Evolutionary conservation across 2,888 invertebrate genomes (phyloP).

Genomic region (Penaeus monodon): DNA sequence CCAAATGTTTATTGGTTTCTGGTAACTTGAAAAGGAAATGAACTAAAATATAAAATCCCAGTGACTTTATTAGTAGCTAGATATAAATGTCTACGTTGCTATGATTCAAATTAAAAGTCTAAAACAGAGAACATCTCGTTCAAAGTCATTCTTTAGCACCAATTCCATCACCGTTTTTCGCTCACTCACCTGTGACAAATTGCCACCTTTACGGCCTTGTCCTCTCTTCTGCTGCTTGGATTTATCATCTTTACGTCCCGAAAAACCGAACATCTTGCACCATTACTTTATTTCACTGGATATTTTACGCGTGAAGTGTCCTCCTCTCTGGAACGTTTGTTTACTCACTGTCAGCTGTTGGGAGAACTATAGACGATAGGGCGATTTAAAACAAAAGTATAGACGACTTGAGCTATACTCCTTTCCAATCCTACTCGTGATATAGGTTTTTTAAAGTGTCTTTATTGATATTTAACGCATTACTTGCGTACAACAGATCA

Average conservation of each 20-base stretch:
- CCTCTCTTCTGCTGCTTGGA: background rate
- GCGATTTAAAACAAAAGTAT: background rate
- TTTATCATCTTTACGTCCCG: constrained; percentile 15
- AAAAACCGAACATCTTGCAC: background rate
- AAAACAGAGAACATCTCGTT: background rate
- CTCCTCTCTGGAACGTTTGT: background rate
- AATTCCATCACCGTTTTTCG: background rate
- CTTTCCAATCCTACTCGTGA: too few relatives aligned
- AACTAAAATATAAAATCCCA: too few relatives aligned
- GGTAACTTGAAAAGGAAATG: too few relatives aligned
- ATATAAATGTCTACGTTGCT: too few relatives aligned
- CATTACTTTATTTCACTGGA: background rate
- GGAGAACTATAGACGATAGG: background rate
- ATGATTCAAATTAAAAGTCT: too few relatives aligned
- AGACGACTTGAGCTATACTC: background rate
- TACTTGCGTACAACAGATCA: too few relatives aligned
- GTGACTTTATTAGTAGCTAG: too few relatives aligned
- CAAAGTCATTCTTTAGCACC: background rate
- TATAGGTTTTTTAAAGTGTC: too few relatives aligned
- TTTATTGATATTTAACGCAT: too few relatives aligned
- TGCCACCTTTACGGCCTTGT: background rate
- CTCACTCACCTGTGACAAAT: constrained; percentile 1
- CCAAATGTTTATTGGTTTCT: too few relatives aligned
- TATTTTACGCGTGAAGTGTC: too few relatives aligned
- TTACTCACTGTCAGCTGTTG: constrained; percentile 25